These are phyloP conservation scores for Scotopteryx bipunctaria DNA, from an alignment of 2,888 invertebrate genomes.

Conservation along the genomic window DNA sequence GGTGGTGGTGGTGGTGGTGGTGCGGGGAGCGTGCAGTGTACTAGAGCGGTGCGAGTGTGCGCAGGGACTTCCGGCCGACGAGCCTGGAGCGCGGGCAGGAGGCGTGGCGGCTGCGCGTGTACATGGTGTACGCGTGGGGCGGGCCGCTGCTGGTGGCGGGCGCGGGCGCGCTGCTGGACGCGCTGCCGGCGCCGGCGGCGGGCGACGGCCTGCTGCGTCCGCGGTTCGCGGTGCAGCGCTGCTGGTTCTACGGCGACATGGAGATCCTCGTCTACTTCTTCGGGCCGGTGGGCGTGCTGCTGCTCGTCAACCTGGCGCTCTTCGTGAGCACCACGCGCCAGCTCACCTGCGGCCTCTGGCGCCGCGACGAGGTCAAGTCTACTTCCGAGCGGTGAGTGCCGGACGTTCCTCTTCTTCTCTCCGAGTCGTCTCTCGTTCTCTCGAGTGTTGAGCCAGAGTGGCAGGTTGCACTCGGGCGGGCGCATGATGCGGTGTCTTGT, in stretches of 20 bases:
- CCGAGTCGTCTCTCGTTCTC: not conserved
- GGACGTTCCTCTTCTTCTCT: not conserved
- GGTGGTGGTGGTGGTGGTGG: too few relatives aligned
- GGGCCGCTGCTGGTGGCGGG: slow-evolving; percentile 90
- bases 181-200: slow-evolving; percentile 81
- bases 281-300: slow-evolving; percentile 91
- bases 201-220: slow-evolving; percentile 87
- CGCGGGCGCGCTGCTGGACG: slow-evolving; percentile 88
- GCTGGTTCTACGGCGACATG: slow-evolving; percentile 93
- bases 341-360: slow-evolving; percentile 94
- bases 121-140: slow-evolving; percentile 94
- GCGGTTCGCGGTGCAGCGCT: slow-evolving; percentile 89
- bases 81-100: slow-evolving; percentile 94
- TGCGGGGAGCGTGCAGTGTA: too few relatives aligned
- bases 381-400: slow-evolving; percentile 78
- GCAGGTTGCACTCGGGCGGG: too few relatives aligned
- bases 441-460: not conserved
- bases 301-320: slow-evolving; percentile 90
- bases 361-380: slow-evolving; percentile 93
- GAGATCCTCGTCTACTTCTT: slow-evolving; percentile 93
- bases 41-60: slow-evolving; percentile 7
- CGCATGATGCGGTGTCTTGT: not conserved
- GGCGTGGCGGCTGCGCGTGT: slow-evolving; percentile 89
- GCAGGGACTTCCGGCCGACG: slow-evolving; percentile 92
- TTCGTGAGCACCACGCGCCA: slow-evolving; percentile 92